phyloP scores from a whole-genome alignment of 2,113 vertebrate genomes.

The Ovibos moschatus region DNA sequence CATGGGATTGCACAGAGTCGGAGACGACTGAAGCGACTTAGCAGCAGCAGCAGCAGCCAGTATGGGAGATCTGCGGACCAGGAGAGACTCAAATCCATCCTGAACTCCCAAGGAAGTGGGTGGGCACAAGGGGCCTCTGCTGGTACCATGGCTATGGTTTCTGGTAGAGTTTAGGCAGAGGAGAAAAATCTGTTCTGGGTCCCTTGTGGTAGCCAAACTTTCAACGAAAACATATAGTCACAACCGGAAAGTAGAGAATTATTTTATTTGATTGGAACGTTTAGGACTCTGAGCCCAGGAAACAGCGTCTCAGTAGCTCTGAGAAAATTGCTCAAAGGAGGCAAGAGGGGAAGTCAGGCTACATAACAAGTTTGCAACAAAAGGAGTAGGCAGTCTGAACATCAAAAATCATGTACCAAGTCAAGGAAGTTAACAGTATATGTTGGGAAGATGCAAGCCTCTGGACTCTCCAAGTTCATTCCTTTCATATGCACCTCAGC shows the following conservation, averaged over 20 bases:
- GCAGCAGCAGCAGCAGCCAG: neutral
- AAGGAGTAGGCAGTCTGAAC: neutral
- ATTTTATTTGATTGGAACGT: neutral
- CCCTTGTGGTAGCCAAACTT: neutral
- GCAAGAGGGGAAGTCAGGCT: neutral
- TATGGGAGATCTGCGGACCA: neutral
- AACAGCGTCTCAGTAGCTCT: neutral
- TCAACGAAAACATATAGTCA: neutral
- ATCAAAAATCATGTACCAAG: neutral
- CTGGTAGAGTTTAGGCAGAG: neutral
- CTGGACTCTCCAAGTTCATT: neutral
- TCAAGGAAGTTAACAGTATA: neutral
- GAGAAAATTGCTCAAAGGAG: neutral
- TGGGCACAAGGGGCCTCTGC: neutral
- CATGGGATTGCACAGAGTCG: neutral
- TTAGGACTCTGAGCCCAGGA: neutral
- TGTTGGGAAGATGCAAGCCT: neutral
- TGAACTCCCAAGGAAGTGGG: neutral
- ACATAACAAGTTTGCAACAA: neutral
- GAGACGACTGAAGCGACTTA: neutral
- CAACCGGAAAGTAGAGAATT: neutral
- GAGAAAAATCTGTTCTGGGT: neutral
- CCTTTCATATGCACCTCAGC: neutral
- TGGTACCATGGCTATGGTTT: neutral
- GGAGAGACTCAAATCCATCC: neutral